These are phyloP conservation scores for Microtus oregoni DNA, from an alignment of 2,113 vertebrate species.

Conservation along the genomic window DNA sequence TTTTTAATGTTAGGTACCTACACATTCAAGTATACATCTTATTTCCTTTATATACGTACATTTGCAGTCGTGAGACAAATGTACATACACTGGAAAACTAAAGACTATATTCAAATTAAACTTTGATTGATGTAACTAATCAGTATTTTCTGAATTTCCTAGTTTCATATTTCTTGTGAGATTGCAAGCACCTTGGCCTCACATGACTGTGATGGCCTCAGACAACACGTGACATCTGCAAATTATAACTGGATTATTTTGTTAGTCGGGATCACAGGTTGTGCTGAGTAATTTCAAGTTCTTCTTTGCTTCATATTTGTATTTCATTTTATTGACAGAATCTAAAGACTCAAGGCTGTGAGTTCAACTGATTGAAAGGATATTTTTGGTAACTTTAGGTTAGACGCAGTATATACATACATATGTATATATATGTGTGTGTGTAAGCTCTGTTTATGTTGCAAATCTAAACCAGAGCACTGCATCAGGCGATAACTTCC, in stretches of 20 bases:
- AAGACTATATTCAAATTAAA: background rate
- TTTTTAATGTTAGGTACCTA: background rate
- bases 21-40: background rate
- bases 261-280: background rate
- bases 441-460: constrained; percentile 32
- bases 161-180: background rate
- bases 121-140: background rate
- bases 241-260: constrained; percentile 43
- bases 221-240: background rate
- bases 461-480: constrained; percentile 72
- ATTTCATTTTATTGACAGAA: background rate
- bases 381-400: constrained; percentile 44
- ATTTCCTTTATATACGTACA: background rate
- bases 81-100: background rate
- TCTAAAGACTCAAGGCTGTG: background rate
- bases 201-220: background rate
- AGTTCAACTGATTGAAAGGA: constrained; percentile 11
- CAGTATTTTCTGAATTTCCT: background rate
- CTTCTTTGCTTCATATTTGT: constrained; percentile 2
- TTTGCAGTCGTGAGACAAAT: background rate
- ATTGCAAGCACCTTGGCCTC: background rate
- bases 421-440: no score
- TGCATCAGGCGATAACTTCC: constrained; percentile 54
- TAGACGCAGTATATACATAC: background rate
- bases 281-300: background rate